These are phyloP conservation scores for Rhysida immarginata DNA, from an alignment of 1,140 invertebrate genomes.

Conservation along the genomic window DNA sequence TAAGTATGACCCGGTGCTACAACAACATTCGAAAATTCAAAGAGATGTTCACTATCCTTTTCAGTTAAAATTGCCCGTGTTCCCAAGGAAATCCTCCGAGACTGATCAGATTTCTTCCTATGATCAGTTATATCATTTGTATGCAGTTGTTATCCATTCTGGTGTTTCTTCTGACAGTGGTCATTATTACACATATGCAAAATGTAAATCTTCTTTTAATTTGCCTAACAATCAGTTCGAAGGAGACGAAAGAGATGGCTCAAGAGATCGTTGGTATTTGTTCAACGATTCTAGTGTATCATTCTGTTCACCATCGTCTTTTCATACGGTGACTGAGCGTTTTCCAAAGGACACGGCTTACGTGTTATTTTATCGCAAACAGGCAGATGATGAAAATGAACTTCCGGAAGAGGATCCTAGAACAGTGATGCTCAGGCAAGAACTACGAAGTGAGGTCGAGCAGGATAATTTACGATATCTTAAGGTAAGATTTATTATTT, in stretches of 20 bases:
- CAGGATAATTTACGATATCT: constrained; percentile 31
- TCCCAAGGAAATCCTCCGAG: no score
- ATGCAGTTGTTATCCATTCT: constrained; percentile 66
- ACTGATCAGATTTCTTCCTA: not conserved
- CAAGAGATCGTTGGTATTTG: constrained; percentile 46
- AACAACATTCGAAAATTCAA: constrained; percentile 48
- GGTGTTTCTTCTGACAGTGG: constrained; percentile 65
- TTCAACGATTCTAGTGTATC: constrained; percentile 63
- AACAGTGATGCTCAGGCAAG: constrained; percentile 26
- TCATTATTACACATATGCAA: constrained; percentile 69
- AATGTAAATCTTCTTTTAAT: no score
- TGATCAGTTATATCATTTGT: constrained; percentile 46
- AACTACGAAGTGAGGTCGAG: constrained; percentile 32
- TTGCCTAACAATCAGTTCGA: constrained; percentile 9
- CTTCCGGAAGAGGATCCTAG: constrained; percentile 19
- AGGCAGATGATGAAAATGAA: constrained; percentile 24
- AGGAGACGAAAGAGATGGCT: not conserved
- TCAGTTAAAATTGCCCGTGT: constrained; percentile 24
- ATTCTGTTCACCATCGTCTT: constrained; percentile 39
- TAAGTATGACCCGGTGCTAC: constrained; percentile 51
- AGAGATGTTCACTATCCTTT: constrained; percentile 28
- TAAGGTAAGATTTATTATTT: constrained; percentile 19
- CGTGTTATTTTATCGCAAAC: constrained; percentile 53
- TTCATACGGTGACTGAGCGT: constrained; percentile 38
- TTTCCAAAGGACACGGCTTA: constrained; percentile 61